phyloP scores from a whole-genome alignment of 2,113 vertebrate species.

The Genyomyrus donnyi region DNA sequence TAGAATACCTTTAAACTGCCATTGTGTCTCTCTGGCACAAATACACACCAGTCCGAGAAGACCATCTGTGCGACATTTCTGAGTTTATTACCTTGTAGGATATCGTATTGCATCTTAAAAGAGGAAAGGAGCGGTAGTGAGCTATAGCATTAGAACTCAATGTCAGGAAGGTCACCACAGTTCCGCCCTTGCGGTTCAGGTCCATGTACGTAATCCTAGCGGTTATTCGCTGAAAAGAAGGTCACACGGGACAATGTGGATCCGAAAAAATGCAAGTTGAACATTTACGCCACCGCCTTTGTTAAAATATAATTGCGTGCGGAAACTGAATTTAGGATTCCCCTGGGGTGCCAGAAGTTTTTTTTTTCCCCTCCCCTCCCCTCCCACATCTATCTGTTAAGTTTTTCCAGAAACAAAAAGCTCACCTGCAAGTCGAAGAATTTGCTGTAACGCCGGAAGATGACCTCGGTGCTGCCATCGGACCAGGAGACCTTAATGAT shows the following conservation, averaged over 20 bases:
- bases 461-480: conserved; percentile 80
- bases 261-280: not conserved
- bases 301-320: not conserved
- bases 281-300: not conserved
- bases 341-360: not conserved
- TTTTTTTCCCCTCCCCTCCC: not conserved
- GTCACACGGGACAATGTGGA: not conserved
- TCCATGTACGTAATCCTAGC: not conserved
- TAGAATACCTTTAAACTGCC: not conserved
- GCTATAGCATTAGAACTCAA: not conserved
- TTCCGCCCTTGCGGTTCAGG: not conserved
- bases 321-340: not conserved
- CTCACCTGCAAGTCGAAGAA: conserved; percentile 97
- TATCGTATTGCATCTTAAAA: not conserved
- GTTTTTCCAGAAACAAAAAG: not conserved
- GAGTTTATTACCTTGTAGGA: not conserved
- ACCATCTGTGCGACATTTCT: not conserved
- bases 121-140: not conserved
- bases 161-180: not conserved
- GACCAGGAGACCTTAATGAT: conserved; percentile 97
- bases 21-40: not conserved
- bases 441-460: conserved; percentile 96
- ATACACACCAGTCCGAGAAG: not conserved
- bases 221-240: not conserved
- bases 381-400: not conserved